These are phyloP conservation scores for Melanotaenia pygmaea DNA, from an alignment of 2,797 vertebrate genomes.

Conservation along the genomic window DNA sequence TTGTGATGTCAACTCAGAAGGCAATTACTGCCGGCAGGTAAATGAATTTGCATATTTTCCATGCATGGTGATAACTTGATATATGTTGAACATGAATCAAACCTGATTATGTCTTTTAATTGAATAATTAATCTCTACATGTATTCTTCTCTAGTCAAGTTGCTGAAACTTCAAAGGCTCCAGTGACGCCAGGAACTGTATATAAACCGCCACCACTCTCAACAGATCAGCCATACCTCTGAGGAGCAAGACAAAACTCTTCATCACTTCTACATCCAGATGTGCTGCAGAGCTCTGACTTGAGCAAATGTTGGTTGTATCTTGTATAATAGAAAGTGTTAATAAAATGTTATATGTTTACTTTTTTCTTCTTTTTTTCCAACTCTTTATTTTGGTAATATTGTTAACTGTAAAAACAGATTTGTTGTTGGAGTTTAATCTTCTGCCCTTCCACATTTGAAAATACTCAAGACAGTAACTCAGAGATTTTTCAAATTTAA, in stretches of 20 bases:
- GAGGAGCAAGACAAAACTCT: constrained; percentile 46
- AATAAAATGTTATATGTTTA: constrained; percentile 72
- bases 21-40: constrained; percentile 80
- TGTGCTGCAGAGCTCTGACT: constrained; percentile 8
- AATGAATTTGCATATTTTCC: not conserved
- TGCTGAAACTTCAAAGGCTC: constrained; percentile 76
- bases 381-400: constrained; percentile 10
- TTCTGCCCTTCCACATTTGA: not conserved
- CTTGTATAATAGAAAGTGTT: constrained; percentile 66
- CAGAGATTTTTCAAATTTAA: not conserved
- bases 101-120: not conserved
- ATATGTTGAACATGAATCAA: not conserved
- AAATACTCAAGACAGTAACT: not conserved
- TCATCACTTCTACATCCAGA: constrained; percentile 9
- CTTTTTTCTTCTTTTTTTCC: not conserved
- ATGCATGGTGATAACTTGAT: not conserved
- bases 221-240: constrained; percentile 90
- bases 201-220: constrained; percentile 85
- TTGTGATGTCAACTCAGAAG: constrained; percentile 88
- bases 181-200: constrained; percentile 83
- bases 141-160: constrained; percentile 72
- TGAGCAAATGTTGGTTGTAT: constrained; percentile 27
- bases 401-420: not conserved
- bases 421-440: not conserved
- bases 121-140: not conserved